phyloP scores from a whole-genome alignment of 1,140 invertebrate species.

The Monomorium pharaonis region DNA sequence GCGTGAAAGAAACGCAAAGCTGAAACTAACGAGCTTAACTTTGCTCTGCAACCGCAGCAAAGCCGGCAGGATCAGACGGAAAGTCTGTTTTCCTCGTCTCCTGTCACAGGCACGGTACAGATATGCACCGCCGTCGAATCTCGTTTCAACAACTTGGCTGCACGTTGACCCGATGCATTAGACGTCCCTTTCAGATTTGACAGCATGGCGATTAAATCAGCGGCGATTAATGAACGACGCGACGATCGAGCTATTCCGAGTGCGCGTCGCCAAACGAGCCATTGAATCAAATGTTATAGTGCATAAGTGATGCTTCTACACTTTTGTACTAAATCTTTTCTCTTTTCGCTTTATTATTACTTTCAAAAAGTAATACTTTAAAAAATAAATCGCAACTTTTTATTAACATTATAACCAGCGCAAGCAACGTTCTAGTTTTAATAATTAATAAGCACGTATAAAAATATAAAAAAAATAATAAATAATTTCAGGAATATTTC shows the following conservation, averaged over 20 bases:
- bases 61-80: slow-evolving; percentile 41
- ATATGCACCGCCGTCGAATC: background rate
- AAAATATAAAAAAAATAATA: background rate
- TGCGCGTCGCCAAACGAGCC: background rate
- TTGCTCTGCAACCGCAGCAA: slow-evolving; percentile 46
- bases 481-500: background rate
- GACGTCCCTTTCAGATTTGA: slow-evolving; percentile 34
- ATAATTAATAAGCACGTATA: background rate
- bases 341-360: background rate
- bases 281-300: background rate
- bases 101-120: slow-evolving; percentile 8
- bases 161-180: slow-evolving; percentile 23
- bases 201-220: slow-evolving; percentile 21
- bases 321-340: background rate
- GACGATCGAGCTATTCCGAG: slow-evolving; percentile 24
- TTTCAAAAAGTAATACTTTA: background rate
- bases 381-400: background rate
- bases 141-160: slow-evolving; percentile 33
- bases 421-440: background rate
- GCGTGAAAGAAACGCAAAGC: slow-evolving; percentile 54
- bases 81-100: slow-evolving; percentile 41
- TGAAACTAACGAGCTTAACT: slow-evolving; percentile 59
- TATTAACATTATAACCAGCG: background rate
- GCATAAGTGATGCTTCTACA: too few species aligned
- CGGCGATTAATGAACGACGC: slow-evolving; percentile 39